phyloP scores from a whole-genome alignment of 2,888 invertebrate genomes.

The Philereme vetulata region DNA sequence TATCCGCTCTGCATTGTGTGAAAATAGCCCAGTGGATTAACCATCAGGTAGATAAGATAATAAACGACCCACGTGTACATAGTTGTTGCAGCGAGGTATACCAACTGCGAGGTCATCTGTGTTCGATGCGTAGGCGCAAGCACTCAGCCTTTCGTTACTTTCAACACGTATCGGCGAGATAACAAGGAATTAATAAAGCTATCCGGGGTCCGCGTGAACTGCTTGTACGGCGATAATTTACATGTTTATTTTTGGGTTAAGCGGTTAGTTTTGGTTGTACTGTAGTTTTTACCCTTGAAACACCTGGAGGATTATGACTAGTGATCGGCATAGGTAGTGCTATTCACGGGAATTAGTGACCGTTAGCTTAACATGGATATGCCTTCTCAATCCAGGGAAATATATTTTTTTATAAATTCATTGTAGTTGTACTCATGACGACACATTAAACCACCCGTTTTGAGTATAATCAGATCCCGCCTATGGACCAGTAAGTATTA shows the following conservation, averaged over 20 bases:
- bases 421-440: no score
- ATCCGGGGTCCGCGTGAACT: constrained; percentile 52
- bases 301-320: not conserved
- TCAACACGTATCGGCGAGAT: constrained; percentile 64
- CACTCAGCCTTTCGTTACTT: constrained; percentile 72
- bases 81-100: constrained; percentile 31
- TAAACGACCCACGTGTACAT: constrained; percentile 65
- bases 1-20: constrained; percentile 59
- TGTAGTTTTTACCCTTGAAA: constrained; percentile 6
- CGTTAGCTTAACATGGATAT: no score
- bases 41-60: constrained; percentile 73
- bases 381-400: no score
- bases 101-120: constrained; percentile 16
- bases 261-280: constrained; percentile 13
- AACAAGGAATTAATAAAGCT: constrained; percentile 66
- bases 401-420: no score
- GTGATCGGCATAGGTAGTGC: no score
- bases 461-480: no score
- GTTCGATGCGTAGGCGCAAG: constrained; percentile 60
- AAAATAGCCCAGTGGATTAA: constrained; percentile 70
- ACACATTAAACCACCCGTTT: no score
- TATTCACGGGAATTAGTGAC: no score
- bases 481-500: no score
- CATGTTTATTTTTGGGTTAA: constrained; percentile 27
- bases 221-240: constrained; percentile 43